Percentiles rank a stretch among this genome's conserved stretches.
phyloP scores from a whole-genome alignment of 2,888 invertebrate species.

The Parnassius orleans region DNA sequence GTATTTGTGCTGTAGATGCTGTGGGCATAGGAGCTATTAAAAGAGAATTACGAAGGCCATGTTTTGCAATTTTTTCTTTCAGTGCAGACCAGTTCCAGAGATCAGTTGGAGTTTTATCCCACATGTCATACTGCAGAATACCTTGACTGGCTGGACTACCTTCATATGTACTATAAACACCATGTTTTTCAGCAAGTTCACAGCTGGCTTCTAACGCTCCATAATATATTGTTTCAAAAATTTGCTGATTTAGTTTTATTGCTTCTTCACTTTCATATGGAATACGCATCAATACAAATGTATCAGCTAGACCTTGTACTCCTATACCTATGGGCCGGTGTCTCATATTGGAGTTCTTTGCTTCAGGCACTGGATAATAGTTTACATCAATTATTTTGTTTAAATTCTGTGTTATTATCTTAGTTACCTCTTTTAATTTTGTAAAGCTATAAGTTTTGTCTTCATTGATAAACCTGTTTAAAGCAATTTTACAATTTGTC shows the following conservation, averaged over 20 bases:
- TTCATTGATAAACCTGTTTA: conserved; percentile 94
- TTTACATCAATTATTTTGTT: conserved; percentile 99
- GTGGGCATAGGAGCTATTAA: conserved; percentile 99
- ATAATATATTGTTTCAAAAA: conserved; percentile 99
- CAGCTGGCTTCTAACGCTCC: conserved; percentile 98
- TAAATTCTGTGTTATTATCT: conserved; percentile 93
- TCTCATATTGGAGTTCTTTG: conserved; percentile 91
- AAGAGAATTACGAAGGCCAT: conserved; percentile 96
- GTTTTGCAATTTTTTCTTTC: conserved; percentile 90
- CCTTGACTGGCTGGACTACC: conserved; percentile 97
- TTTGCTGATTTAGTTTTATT: conserved; percentile 92
- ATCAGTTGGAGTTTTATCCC: conserved; percentile 92
- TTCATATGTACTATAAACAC: conserved; percentile 94
- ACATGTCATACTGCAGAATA: conserved; percentile 98
- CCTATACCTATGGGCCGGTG: conserved; percentile 96
- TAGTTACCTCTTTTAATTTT: conserved; percentile 92
- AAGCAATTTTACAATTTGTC: too few relatives aligned
- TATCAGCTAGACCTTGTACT: conserved; percentile 98
- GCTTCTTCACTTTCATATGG: conserved; percentile 96
- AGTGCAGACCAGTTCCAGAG: conserved; percentile 94
- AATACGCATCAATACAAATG: conserved; percentile 95
- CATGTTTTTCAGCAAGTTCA: conserved; percentile 92
- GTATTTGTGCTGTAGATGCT: conserved; percentile 98
- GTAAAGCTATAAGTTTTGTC: conserved; percentile 92
- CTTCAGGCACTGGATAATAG: conserved; percentile 96